Conservation (phyloP, 2,888 invertebrate species). For the Coecobrya sp. region DNA sequence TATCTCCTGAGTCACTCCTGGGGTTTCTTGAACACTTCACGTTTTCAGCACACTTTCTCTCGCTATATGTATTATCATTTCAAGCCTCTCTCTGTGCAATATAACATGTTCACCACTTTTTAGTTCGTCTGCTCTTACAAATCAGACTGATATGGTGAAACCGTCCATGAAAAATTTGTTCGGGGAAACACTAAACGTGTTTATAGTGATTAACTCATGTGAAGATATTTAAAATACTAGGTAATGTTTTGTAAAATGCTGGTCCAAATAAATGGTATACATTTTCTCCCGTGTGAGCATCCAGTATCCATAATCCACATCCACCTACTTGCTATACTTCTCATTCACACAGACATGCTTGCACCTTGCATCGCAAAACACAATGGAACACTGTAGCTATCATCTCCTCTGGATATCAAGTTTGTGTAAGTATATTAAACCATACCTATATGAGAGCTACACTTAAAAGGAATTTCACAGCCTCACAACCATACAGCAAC, state of each 20-base stretch:
- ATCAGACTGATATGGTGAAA: too few species aligned
- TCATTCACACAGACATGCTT: background rate
- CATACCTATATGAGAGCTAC: constrained; percentile 2
- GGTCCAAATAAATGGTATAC: too few species aligned
- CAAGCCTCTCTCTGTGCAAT: background rate
- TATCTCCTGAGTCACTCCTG: too few species aligned
- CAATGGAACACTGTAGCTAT: background rate
- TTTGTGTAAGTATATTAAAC: too few species aligned
- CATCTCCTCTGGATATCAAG: background rate
- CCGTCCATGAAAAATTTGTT: too few species aligned
- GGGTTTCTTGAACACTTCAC: too few species aligned
- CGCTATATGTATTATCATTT: background rate
- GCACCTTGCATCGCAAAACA: background rate
- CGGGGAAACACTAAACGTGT: background rate
- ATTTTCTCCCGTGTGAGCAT: too few species aligned
- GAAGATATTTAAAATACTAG: too few species aligned
- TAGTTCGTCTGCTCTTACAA: too few species aligned
- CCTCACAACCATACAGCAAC: constrained; percentile 29
- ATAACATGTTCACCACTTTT: background rate
- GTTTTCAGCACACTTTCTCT: too few species aligned
- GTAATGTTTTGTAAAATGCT: too few species aligned
- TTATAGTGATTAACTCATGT: background rate
- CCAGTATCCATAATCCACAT: background rate
- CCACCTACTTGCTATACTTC: background rate
- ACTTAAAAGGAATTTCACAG: constrained; percentile 11